phyloP scores from a whole-genome alignment of 2,888 invertebrate genomes.

The Melanchra persicariae region DNA sequence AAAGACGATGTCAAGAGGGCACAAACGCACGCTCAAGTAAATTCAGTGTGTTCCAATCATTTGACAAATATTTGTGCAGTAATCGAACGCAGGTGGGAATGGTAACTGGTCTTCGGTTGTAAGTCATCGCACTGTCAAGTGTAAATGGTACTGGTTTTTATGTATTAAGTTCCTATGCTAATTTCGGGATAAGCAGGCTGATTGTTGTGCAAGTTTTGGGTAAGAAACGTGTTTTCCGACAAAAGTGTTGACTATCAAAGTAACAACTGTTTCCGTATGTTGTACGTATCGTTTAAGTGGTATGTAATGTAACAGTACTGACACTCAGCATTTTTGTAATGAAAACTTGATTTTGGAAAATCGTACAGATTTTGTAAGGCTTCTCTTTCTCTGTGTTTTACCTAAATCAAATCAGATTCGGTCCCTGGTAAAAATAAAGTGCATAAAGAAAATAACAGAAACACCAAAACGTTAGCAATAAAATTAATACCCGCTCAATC shows the following conservation, averaged over 20 bases:
- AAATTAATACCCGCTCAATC: slow-evolving; percentile 45
- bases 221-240: slow-evolving; percentile 26
- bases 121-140: slow-evolving; percentile 50
- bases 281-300: slow-evolving; percentile 12
- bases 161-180: slow-evolving; percentile 50
- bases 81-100: slow-evolving; percentile 63
- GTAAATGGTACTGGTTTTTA: slow-evolving; percentile 46
- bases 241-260: slow-evolving; percentile 2
- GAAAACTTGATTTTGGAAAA: not conserved
- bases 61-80: slow-evolving; percentile 67
- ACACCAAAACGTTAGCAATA: not conserved
- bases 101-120: slow-evolving; percentile 43
- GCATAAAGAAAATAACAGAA: no score
- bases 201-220: slow-evolving; percentile 44
- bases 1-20: slow-evolving; percentile 61
- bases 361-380: not conserved
- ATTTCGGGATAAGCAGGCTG: slow-evolving; percentile 38
- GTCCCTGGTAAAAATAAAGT: no score
- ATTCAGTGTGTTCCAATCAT: slow-evolving; percentile 64
- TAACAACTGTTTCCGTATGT: slow-evolving; percentile 25
- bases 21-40: slow-evolving; percentile 66
- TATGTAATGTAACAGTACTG: slow-evolving; percentile 21
- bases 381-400: not conserved
- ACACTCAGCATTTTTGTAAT: not conserved
- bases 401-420: not conserved